Conservation (phyloP, 2,113 vertebrate species). For the Pseudopodoces humilis region DNA sequence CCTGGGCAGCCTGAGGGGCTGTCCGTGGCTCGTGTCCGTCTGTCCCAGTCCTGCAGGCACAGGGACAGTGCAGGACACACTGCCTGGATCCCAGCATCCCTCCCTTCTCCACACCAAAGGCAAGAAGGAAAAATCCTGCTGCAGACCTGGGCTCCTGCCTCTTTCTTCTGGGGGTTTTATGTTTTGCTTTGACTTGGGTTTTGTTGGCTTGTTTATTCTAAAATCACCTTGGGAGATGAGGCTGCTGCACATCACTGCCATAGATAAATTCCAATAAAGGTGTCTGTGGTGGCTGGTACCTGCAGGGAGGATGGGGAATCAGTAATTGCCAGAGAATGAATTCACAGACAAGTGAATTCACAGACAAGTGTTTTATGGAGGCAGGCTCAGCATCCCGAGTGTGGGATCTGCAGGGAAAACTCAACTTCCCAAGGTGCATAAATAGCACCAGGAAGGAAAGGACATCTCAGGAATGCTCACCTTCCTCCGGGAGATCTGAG, state of each 20-base stretch:
- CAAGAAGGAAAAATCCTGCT: not conserved
- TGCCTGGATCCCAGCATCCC: not conserved
- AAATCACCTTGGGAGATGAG: not conserved
- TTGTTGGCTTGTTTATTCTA: not conserved
- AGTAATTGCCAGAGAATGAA: not conserved
- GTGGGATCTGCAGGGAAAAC: not conserved
- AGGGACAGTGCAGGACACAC: not conserved
- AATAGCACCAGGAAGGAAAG: not conserved
- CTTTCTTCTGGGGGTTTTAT: not conserved
- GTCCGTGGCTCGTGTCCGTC: accelerated
- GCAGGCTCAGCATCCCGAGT: not conserved
- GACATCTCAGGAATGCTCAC: not conserved
- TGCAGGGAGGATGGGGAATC: not conserved
- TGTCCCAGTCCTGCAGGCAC: not conserved
- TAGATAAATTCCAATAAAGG: not conserved
- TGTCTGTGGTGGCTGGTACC: not conserved
- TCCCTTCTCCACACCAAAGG: not conserved
- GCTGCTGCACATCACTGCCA: not conserved
- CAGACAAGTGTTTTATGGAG: not conserved
- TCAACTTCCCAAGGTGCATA: not conserved
- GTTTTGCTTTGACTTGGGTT: not conserved
- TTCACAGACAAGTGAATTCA: not conserved
- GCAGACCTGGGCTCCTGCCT: not conserved
- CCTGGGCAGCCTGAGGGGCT: not conserved
- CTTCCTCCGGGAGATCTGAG: not conserved